Evolutionary conservation across 2,113 vertebrate genomes (phyloP).

Genomic region (Macrotis lagotis): DNA sequence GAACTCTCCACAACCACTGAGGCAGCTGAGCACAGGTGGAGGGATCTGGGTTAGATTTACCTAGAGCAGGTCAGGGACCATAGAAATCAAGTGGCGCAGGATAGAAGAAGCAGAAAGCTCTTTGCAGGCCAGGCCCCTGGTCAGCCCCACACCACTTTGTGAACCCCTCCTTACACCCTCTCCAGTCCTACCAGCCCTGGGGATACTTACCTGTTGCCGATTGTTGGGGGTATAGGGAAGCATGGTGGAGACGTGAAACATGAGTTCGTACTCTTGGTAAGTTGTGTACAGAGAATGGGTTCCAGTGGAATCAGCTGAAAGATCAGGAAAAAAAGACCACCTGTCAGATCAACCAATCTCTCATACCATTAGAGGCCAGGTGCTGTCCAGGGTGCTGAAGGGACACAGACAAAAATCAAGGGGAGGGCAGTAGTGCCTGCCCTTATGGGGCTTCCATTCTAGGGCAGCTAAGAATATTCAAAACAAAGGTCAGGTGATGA

Average conservation of each 20-base stretch:
- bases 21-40: no score
- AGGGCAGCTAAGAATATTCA: neutral
- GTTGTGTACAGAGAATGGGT: conserved; percentile 95
- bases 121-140: neutral
- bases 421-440: no score
- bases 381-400: neutral
- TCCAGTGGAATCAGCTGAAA: conserved; percentile 93
- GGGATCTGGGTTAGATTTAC: no score
- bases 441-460: neutral
- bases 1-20: no score
- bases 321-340: neutral
- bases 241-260: conserved; percentile 98
- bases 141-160: neutral
- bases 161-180: neutral
- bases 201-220: conserved; percentile 91
- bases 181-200: neutral
- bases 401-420: neutral
- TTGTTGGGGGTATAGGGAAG: conserved; percentile 97
- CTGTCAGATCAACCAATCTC: neutral
- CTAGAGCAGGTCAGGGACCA: no score
- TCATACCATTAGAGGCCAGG: neutral
- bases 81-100: neutral
- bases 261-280: conserved; percentile 96
- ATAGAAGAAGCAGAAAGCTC: neutral
- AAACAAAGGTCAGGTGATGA: neutral